Base-by-base conservation (phyloP, 2,113 vertebrate species). In the Scomber scombrus region DNA sequence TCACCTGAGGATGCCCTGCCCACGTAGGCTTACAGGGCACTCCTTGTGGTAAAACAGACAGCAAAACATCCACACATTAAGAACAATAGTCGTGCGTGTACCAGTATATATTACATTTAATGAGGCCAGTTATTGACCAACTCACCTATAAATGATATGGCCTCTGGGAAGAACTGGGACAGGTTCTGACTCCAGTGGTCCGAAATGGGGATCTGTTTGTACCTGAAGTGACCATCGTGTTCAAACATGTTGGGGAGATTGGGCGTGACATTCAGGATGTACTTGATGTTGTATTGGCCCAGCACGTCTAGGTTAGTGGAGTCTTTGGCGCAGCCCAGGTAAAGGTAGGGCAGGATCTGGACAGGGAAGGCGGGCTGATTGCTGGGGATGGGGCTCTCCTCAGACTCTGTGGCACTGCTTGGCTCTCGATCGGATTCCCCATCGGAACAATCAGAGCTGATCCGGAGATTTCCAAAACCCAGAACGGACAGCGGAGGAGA, bases 121-220 rank as follows among this genome's bases (percentile, higher is more conserved):
- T n/a, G 68, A 57, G 56, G 3, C 6, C 43, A 18, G 7, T 45
- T 18, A 18, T 31, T 23, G 57, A 68, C 5, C 52, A 18, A 94
- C 96, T 96, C 85, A 97, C 97, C 97, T 46, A 97, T 97, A 90
- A 97, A 97, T 0, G 95, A 93, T 58, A 97, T 97, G 67, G 96
- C 97, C 78, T 97, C 96, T 0, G 96, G 96, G 80, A 97, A 97
- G 93, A 97, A 97, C 93, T 96, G 96, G 15, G 96, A 96, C 84
- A 97, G 87, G 75, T 97, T 97, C 88, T 97, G 96, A 89, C 96
- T 97, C 97, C 97, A 97, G 91, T 97, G 97, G 85, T 97, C 96
- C 0, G 96, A 97, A 88, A 97, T 97, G 74, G 97, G 97, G 73
- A 97, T 97, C 93, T 97, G 96, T 89, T 97, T 97, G 94, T 97